Evolutionary conservation across 1,140 invertebrate genomes (phyloP).

Genomic region (Drosophila erecta): DNA sequence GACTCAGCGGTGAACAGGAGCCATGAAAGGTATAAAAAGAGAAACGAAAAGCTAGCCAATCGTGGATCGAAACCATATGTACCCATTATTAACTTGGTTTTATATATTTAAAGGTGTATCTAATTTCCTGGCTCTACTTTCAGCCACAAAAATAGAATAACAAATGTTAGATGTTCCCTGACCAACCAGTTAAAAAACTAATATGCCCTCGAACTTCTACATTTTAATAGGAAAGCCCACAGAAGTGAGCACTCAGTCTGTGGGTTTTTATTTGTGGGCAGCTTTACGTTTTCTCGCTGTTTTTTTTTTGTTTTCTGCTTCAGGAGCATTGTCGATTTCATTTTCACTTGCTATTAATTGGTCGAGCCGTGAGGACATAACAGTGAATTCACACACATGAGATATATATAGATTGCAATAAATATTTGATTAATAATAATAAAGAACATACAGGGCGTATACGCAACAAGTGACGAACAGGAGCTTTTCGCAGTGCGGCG

Average conservation of each 20-base stretch:
- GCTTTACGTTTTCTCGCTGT: conserved; percentile 31
- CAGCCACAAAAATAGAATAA: too few relatives aligned
- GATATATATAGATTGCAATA: conserved; percentile 16
- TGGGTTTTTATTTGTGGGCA: conserved; percentile 34
- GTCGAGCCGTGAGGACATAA: conserved; percentile 1
- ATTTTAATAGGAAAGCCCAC: conserved; percentile 11
- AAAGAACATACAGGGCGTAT: conserved; percentile 59
- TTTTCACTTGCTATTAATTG: conserved; percentile 43
- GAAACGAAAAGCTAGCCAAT: conserved; percentile 5
- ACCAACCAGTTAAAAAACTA: not conserved
- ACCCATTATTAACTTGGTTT: not conserved
- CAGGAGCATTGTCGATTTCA: conserved; percentile 37
- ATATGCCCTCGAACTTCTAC: not conserved
- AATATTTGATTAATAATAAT: conserved; percentile 47
- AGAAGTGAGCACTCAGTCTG: conserved; percentile 28
- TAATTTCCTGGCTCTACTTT: too few relatives aligned
- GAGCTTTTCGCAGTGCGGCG: conserved; percentile 43
- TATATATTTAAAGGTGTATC: too few relatives aligned
- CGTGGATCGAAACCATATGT: not conserved
- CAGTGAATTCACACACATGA: conserved; percentile 27
- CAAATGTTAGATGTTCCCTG: not conserved
- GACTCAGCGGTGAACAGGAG: conserved; percentile 14
- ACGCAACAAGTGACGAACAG: conserved; percentile 75
- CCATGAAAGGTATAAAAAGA: conserved; percentile 11
- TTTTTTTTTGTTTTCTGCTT: conserved; percentile 14